phyloP scores from a whole-genome alignment of 1,140 invertebrate genomes.

The Penaeus indicus region DNA sequence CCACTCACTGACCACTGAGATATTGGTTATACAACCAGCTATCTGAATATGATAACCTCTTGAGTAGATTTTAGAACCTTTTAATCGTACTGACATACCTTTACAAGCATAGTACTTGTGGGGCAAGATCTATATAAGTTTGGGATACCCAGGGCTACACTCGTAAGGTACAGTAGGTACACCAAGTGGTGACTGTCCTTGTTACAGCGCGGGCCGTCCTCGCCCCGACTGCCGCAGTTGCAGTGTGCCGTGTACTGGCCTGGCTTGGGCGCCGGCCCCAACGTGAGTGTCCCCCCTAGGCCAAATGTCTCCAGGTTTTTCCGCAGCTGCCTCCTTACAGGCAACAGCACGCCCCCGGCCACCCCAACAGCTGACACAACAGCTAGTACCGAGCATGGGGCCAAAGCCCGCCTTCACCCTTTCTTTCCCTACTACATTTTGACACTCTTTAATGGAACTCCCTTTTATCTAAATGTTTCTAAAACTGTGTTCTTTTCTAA shows the following conservation, averaged over 20 bases:
- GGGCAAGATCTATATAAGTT: neutral
- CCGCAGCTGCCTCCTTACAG: constrained; percentile 27
- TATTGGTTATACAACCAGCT: no score
- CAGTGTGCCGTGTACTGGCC: constrained; percentile 66
- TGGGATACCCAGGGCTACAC: constrained; percentile 1
- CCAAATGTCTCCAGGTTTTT: constrained; percentile 33
- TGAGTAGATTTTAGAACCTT: no score
- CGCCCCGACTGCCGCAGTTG: constrained; percentile 64
- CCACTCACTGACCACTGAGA: no score
- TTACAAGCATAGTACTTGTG: constrained; percentile 16
- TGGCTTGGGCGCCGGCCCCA: constrained; percentile 52
- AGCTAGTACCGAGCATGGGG: constrained; percentile 47
- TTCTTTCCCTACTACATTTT: constrained; percentile 18
- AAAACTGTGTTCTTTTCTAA: neutral
- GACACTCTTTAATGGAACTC: neutral
- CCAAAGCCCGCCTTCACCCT: constrained; percentile 16
- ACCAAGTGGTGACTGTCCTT: constrained; percentile 40
- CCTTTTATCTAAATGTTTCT: neutral
- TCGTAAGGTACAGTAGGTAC: constrained; percentile 23
- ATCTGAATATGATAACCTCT: no score
- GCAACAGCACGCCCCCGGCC: constrained; percentile 22
- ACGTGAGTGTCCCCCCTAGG: constrained; percentile 58
- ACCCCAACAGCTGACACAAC: constrained; percentile 11
- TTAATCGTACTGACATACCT: constrained; percentile 27
- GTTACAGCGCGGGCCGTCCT: constrained; percentile 63